Conservation (phyloP, 2,888 invertebrate genomes). For the Pharmacophagus antenor region DNA sequence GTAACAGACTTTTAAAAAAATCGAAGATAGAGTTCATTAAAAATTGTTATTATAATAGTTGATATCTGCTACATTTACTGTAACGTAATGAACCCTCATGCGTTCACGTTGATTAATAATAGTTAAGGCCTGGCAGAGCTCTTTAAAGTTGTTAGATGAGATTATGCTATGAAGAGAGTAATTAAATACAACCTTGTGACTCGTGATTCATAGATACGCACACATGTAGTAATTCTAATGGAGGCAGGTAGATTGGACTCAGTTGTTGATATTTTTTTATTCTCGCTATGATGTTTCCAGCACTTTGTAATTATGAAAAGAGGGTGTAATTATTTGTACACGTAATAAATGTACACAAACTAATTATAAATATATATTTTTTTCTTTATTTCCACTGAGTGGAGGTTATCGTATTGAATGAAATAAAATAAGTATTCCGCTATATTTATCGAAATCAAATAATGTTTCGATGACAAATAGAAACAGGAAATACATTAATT, state of each 20-base stretch:
- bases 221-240: constrained; percentile 36
- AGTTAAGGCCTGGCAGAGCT: constrained; percentile 37
- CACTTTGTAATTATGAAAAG: neutral
- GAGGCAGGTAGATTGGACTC: constrained; percentile 18
- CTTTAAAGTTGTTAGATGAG: constrained; percentile 29
- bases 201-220: constrained; percentile 34
- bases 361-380: neutral
- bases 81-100: constrained; percentile 33
- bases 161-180: constrained; percentile 41
- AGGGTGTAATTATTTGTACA: constrained; percentile 18
- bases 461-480: no score
- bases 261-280: constrained; percentile 5
- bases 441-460: no score
- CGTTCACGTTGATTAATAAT: constrained; percentile 59
- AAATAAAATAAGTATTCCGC: no score
- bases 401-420: neutral
- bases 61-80: constrained; percentile 23
- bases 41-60: constrained; percentile 25
- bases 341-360: neutral
- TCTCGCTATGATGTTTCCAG: neutral
- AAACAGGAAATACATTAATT: no score
- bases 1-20: neutral
- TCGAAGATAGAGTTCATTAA: neutral
- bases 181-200: constrained; percentile 41
- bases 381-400: neutral